Conservation (phyloP, 1,140 invertebrate species). For the Drosophila repleta region DNA sequence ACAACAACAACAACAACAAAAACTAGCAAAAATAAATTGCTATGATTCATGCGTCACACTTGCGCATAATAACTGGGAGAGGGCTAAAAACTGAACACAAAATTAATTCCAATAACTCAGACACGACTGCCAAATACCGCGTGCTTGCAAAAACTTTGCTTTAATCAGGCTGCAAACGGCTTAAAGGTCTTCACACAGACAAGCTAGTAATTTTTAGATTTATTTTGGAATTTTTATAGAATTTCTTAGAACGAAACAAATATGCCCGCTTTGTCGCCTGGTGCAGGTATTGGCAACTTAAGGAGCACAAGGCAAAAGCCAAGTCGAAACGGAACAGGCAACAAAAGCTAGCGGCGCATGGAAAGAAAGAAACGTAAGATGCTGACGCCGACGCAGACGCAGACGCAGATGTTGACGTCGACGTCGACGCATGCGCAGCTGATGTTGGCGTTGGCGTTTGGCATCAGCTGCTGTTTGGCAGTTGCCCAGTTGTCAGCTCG, state of each 20-base stretch:
- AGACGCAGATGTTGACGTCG: slow-evolving; percentile 32
- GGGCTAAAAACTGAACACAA: slow-evolving; percentile 28
- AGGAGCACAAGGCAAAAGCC: slow-evolving; percentile 3
- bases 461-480: slow-evolving; percentile 41
- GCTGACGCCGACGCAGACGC: slow-evolving; percentile 2
- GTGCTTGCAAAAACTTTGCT: not conserved
- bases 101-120: slow-evolving; percentile 2
- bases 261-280: slow-evolving; percentile 1
- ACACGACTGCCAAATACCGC: slow-evolving; percentile 28
- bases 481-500: slow-evolving; percentile 39
- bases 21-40: slow-evolving; percentile 41
- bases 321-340: slow-evolving; percentile 4
- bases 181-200: no score
- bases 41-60: slow-evolving; percentile 77
- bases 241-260: no score
- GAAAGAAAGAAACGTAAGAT: slow-evolving; percentile 19
- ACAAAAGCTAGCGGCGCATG: slow-evolving; percentile 8
- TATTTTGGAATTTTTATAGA: no score
- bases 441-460: slow-evolving; percentile 21
- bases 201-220: no score
- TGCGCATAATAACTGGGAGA: slow-evolving; percentile 70
- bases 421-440: slow-evolving; percentile 28
- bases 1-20: slow-evolving; percentile 35
- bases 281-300: slow-evolving; percentile 6
- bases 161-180: no score